Base-by-base conservation (phyloP, 2,888 invertebrate species). In the Dynastes grantii region DNA sequence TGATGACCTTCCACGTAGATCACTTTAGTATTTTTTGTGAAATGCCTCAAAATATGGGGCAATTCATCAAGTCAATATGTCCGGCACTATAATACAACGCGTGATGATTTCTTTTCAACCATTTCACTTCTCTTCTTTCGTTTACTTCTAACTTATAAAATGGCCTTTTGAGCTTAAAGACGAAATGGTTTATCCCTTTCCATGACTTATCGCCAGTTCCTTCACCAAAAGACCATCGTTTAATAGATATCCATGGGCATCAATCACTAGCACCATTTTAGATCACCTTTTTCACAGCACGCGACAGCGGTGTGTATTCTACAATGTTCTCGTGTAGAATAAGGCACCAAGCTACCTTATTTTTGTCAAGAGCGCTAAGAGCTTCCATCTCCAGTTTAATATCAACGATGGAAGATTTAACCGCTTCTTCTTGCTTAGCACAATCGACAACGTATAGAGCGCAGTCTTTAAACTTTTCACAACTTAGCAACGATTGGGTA, bases 321-420 rank as follows among this genome's bases (percentile, higher is more conserved):
- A 63, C 40, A 13, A 65, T 16, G 40, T 65, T 65, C n/a, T 45
- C 0, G 1, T 65, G 65, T 4, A 65, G n/a, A 65, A 65, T 65
- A 65, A 65, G 65, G 29, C 65, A 45, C 13, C 16, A 45, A 37
- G 65, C 22, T 22, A 22, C 22, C 22, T 22, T 65, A 1, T 65
- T 40, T n/a, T 22, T 40, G 13, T 22, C 40, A 40, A 65, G 40
- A 27, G 29, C 32, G 2, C 13, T 13, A 63, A 3, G 29, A 13
- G 29, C 27, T 53, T 76, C 55, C n/a, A 76, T 29, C 49, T 76
- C 55, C 27, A 76, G 13, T 32, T 67, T 51, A 37, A 68, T 67
- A 16, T 76, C 22, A 8, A 22, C 22, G 22, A 22, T 22, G 22
- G 22, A 22, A 1, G 22, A 22, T 22, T 22, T 22, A 22, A 76